These are phyloP conservation scores for Phrynosoma blainvillii DNA, from an alignment of 2,113 vertebrate species.

Conservation along the genomic window DNA sequence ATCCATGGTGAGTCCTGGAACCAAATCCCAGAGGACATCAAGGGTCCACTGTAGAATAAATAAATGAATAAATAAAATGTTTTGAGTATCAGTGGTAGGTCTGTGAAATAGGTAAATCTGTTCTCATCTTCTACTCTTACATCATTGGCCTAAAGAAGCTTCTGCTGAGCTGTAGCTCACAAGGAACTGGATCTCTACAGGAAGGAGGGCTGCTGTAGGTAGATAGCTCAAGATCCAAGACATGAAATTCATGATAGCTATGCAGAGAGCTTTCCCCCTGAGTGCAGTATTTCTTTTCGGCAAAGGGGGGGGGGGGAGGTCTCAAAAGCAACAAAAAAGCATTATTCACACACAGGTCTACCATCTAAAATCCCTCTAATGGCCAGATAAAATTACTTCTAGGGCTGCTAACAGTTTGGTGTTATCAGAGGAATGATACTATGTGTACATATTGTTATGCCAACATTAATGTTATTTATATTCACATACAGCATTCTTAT, in stretches of 20 bases:
- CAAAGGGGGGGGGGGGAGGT: not conserved
- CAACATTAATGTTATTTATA: not conserved
- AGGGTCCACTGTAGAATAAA: too few relatives aligned
- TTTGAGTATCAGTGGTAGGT: too few relatives aligned
- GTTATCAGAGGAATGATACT: not conserved
- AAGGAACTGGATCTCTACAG: not conserved
- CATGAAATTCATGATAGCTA: too few relatives aligned
- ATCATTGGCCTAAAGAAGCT: not conserved
- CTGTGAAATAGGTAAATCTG: too few relatives aligned
- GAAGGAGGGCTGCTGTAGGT: not conserved
- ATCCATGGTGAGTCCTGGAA: too few relatives aligned
- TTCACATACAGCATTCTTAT: not conserved
- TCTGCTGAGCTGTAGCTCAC: not conserved
- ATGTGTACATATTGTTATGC: not conserved
- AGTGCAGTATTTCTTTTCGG: not conserved
- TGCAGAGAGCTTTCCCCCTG: not conserved
- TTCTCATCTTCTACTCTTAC: not conserved
- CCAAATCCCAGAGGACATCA: too few relatives aligned
- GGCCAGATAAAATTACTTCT: not conserved
- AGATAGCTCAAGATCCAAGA: not conserved
- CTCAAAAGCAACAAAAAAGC: not conserved
- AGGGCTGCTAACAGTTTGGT: not conserved
- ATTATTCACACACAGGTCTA: not conserved
- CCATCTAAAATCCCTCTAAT: not conserved
- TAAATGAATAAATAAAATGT: too few relatives aligned